A percentile compares a stretch with the other conserved stretches of the same genome.
Evolutionary conservation across 2,888 invertebrate genomes (phyloP).

Genomic region (Drosophila gaucha): DNA sequence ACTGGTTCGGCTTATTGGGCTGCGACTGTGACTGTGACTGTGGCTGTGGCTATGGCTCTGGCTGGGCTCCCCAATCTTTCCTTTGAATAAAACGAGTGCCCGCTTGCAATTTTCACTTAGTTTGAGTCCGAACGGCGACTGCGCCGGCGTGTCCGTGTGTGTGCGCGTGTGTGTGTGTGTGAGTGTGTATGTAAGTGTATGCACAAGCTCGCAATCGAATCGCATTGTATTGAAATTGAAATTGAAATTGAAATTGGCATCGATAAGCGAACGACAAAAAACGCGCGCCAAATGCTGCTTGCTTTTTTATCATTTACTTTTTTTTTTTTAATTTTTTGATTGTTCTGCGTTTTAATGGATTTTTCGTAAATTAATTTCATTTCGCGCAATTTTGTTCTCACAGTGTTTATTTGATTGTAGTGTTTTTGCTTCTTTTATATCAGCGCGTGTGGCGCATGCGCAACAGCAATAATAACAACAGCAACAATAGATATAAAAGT

Average conservation of each 20-base stretch:
- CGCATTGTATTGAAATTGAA: constrained; percentile 21
- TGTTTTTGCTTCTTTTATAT: neutral
- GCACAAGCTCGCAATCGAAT: constrained; percentile 23
- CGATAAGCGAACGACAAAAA: constrained; percentile 29
- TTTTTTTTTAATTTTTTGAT: constrained; percentile 3
- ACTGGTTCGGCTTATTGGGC: constrained; percentile 43
- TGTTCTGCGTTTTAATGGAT: constrained; percentile 8
- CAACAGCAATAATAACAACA: constrained; percentile 16
- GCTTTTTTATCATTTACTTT: neutral
- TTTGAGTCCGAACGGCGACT: constrained; percentile 81
- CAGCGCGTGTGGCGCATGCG: constrained; percentile 41
- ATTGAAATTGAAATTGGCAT: constrained; percentile 30
- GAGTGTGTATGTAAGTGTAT: constrained; percentile 16
- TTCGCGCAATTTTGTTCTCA: constrained; percentile 5
- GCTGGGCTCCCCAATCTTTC: constrained; percentile 70
- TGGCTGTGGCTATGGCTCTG: neutral
- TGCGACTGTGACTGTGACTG: constrained; percentile 17
- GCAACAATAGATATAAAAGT: constrained; percentile 18
- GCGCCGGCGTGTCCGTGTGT: constrained; percentile 54
- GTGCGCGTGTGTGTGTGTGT: constrained; percentile 39
- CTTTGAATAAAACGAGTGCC: constrained; percentile 79
- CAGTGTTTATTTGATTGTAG: neutral
- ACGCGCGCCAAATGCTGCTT: constrained; percentile 47
- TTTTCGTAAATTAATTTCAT: constrained; percentile 2
- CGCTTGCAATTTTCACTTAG: constrained; percentile 82